These are phyloP conservation scores for Leiothrix lutea DNA, from an alignment of 2,113 vertebrate genomes.

Conservation along the genomic window DNA sequence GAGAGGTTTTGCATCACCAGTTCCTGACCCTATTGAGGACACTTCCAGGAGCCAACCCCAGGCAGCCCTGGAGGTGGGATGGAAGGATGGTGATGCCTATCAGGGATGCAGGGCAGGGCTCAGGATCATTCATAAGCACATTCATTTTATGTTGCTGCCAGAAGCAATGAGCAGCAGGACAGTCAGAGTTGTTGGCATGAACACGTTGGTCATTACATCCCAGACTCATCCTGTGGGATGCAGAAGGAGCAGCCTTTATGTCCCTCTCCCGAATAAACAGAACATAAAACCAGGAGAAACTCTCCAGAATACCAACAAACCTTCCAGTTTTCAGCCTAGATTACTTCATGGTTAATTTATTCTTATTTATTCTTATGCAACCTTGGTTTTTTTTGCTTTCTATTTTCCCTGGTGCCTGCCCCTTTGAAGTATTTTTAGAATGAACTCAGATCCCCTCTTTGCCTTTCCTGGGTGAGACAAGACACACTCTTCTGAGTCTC, in stretches of 20 bases:
- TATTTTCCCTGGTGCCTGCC: constrained; percentile 32
- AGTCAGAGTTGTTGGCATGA: background rate
- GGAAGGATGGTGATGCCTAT: background rate
- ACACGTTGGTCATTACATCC: background rate
- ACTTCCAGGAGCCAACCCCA: background rate
- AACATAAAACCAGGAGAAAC: background rate
- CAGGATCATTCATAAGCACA: rapidly evolving
- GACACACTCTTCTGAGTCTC: background rate
- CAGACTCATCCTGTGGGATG: background rate
- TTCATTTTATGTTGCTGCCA: background rate
- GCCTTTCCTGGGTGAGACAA: constrained; percentile 8
- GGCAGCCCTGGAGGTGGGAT: background rate
- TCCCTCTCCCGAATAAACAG: background rate
- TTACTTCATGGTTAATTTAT: constrained; percentile 48
- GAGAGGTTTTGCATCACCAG: background rate
- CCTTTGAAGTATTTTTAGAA: constrained; percentile 63
- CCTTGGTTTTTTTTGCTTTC: constrained; percentile 17
- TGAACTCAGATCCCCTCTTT: constrained; percentile 46
- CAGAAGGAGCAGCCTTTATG: background rate
- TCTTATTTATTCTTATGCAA: constrained; percentile 55
- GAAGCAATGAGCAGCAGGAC: background rate
- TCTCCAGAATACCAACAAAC: constrained; percentile 9
- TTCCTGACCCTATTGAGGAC: background rate
- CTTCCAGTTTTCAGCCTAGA: constrained; percentile 11
- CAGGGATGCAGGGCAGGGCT: background rate